Conservation (phyloP, 1,140 invertebrate species). For the Cotesia vestalis region DNA sequence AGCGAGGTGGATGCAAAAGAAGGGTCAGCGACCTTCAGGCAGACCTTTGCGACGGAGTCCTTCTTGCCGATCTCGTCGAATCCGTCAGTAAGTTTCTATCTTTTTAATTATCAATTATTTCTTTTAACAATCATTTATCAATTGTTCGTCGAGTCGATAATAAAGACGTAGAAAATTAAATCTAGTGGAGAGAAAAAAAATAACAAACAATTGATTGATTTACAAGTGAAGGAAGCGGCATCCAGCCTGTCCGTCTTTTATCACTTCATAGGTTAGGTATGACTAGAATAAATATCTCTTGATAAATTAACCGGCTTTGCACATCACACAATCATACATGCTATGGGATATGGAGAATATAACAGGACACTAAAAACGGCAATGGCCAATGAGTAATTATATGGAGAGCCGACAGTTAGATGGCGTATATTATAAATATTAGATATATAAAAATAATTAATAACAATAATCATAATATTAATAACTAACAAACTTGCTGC, state of each 20-base stretch:
- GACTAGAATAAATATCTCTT: too few relatives aligned
- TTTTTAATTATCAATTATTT: conserved; percentile 60
- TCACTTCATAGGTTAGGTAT: neutral
- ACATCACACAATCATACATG: too few relatives aligned
- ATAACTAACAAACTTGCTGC: too few relatives aligned
- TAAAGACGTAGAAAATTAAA: too few relatives aligned
- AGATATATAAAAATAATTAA: too few relatives aligned
- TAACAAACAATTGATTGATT: too few relatives aligned
- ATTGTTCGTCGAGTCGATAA: too few relatives aligned
- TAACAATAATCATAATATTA: too few relatives aligned
- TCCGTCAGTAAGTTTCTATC: conserved; percentile 86
- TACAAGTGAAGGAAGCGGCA: neutral
- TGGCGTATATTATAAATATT: conserved; percentile 3
- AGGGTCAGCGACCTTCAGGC: conserved; percentile 85
- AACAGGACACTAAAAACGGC: conserved; percentile 24
- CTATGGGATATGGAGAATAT: neutral
- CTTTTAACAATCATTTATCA: neutral
- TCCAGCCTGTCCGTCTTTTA: neutral
- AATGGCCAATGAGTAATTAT: conserved; percentile 8
- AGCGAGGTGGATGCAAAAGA: conserved; percentile 85
- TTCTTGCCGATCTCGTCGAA: conserved; percentile 91
- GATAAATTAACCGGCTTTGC: too few relatives aligned
- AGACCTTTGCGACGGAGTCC: conserved; percentile 89
- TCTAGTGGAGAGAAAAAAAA: too few relatives aligned
- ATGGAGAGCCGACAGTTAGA: conserved; percentile 34